Evolutionary conservation across 2,888 invertebrate species (phyloP), one percentile per base, ranked within the genome.

Genomic region (Megamerina dolium): DNA sequence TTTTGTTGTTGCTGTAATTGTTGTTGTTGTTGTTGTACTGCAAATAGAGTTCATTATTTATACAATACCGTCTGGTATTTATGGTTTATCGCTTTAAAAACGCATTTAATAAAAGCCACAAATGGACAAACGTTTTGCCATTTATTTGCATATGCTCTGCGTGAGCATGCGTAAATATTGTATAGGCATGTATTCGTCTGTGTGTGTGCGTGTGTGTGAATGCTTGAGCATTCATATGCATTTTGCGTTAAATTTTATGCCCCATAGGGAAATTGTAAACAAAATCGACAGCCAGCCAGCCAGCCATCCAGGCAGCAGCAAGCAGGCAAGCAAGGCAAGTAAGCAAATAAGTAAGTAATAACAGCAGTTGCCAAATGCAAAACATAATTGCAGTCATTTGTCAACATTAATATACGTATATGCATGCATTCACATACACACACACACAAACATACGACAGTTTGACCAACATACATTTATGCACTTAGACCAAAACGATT

Each of bases 251-350:
- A 55, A 55, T 18, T n/a, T 13, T 16, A 21, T 54, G 59, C 55
- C 56, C 60, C 55, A 54, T 49, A 55, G 59, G 58, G 54, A 50
- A 53, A 54, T 59, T 56, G 49, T 52, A 52, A 57, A 60, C 59
- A 56, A 57, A 56, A 57, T 60, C 58, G 60, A 60, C 61, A 60
- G 59, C 23, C n/a, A n/a, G n/a, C n/a, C n/a, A n/a, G n/a, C n/a
- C n/a, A n/a, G n/a, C n/a, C n/a, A n/a, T n/a, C n/a, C n/a, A n/a
- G n/a, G n/a, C n/a, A n/a, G n/a, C n/a, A n/a, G n/a, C n/a, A n/a
- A n/a, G n/a, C n/a, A n/a, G n/a, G n/a, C n/a, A n/a, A n/a, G n/a
- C n/a, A n/a, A n/a, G n/a, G n/a, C n/a, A n/a, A n/a, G n/a, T n/a
- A n/a, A n/a, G n/a, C n/a, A n/a, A n/a, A n/a, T n/a, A n/a, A n/a